phyloP scores from a whole-genome alignment of 1,140 invertebrate species.

The Bombus sibiricus region DNA sequence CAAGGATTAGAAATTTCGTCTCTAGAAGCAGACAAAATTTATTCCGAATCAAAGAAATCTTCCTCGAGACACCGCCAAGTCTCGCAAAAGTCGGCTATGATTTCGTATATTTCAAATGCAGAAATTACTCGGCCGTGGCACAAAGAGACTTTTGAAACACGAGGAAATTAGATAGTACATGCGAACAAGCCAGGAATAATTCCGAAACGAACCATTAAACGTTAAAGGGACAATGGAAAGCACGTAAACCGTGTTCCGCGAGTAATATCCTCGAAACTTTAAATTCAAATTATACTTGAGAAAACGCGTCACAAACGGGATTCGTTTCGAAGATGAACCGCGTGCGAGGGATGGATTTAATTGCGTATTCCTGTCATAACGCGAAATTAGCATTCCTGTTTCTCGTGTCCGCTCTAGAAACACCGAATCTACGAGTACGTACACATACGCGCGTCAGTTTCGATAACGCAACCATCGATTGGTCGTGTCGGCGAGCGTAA shows the following conservation, averaged over 20 bases:
- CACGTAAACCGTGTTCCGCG: slow-evolving; percentile 1
- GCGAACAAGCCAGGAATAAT: slow-evolving; percentile 40
- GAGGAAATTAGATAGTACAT: background rate
- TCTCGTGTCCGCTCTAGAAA: background rate
- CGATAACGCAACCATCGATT: background rate
- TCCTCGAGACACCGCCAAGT: no score
- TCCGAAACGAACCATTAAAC: slow-evolving; percentile 37
- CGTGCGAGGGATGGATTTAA: background rate
- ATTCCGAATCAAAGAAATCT: no score
- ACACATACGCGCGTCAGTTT: background rate
- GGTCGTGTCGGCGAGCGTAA: no score
- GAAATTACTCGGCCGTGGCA: no score
- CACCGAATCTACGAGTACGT: background rate
- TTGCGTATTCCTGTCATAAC: background rate
- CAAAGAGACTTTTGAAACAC: slow-evolving; percentile 4
- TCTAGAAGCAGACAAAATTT: no score
- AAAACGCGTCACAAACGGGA: background rate
- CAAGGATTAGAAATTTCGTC: no score
- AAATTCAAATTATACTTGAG: slow-evolving; percentile 38
- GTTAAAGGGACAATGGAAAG: slow-evolving; percentile 34
- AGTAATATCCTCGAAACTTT: slow-evolving; percentile 34
- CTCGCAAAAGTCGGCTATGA: no score
- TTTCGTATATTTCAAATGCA: no score
- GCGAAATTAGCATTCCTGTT: background rate
- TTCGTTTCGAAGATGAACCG: background rate